Percentiles rank a stretch among this genome's conserved stretches.
phyloP scores from a whole-genome alignment of 1,140 invertebrate genomes.

The Rhizoglyphus robini region DNA sequence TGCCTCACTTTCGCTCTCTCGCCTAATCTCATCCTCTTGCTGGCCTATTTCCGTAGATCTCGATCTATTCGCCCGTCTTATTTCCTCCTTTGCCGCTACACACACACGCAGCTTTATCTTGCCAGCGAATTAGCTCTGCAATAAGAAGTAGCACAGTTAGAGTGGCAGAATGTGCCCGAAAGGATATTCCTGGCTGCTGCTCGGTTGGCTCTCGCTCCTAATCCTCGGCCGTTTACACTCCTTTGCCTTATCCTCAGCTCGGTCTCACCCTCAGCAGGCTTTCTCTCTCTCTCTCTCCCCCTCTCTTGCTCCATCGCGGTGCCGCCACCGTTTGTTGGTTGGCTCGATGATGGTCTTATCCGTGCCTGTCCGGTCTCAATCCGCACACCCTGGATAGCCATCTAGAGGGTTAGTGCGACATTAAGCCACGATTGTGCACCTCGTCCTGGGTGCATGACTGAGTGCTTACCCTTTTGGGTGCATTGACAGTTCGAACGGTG shows the following conservation, averaged over 20 bases:
- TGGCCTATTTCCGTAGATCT: constrained; percentile 13
- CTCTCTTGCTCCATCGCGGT: too few relatives aligned
- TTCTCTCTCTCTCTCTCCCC: too few relatives aligned
- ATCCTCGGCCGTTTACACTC: not conserved
- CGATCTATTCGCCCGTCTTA: constrained; percentile 11
- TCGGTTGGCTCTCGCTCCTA: not conserved
- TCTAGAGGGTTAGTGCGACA: not conserved
- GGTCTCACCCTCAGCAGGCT: not conserved
- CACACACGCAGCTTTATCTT: constrained; percentile 7
- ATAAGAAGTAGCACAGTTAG: too few relatives aligned
- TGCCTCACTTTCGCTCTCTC: not conserved
- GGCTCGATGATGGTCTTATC: too few relatives aligned
- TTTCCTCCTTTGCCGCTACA: constrained; percentile 12
- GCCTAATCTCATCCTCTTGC: constrained; percentile 7
- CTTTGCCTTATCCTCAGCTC: not conserved
- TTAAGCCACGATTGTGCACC: not conserved
- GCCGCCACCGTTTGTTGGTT: too few relatives aligned
- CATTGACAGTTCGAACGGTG: not conserved
- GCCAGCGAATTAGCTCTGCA: not conserved
- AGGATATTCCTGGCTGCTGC: not conserved
- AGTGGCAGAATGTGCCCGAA: not conserved
- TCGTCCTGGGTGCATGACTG: not conserved
- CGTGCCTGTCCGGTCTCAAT: not conserved
- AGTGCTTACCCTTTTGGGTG: not conserved
- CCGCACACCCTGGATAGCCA: not conserved